Percentiles rank a stretch among this genome's conserved stretches.
Conservation (phyloP, 2,113 vertebrate species). For the Thinocorus orbignyianus region DNA sequence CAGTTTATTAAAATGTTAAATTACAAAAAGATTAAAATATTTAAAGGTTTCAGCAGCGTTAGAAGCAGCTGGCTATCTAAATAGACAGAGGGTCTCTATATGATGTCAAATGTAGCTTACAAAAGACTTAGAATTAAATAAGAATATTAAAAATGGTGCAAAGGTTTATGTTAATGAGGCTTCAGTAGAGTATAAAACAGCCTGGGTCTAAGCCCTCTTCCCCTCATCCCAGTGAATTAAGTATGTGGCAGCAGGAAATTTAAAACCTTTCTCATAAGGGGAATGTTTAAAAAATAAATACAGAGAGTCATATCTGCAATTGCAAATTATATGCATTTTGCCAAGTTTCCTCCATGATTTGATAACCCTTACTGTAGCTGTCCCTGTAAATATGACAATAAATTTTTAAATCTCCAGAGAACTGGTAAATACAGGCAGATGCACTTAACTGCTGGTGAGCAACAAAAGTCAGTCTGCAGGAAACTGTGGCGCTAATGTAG, state of each 20-base stretch:
- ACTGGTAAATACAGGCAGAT: constrained; percentile 79
- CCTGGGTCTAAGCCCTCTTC: not conserved
- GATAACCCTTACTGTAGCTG: constrained; percentile 67
- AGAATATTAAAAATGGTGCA: not conserved
- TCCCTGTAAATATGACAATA: constrained; percentile 80
- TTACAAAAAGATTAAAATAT: not conserved
- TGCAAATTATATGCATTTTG: constrained; percentile 67
- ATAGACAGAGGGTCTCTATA: not conserved
- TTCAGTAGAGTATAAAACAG: not conserved
- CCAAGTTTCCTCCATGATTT: constrained; percentile 69
- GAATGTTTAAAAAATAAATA: constrained; percentile 48
- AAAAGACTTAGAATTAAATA: not conserved
- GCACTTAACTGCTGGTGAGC: constrained; percentile 83
- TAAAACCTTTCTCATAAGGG: constrained; percentile 1
- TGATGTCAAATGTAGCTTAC: not conserved
- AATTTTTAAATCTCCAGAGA: constrained; percentile 81
- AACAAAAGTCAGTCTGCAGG: constrained; percentile 78
- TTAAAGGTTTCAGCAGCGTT: not conserved
- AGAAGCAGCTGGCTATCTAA: not conserved
- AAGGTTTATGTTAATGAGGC: not conserved
- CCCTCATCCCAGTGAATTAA: not conserved
- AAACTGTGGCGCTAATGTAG: constrained; percentile 82
- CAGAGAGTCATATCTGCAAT: not conserved
- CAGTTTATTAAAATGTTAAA: not conserved
- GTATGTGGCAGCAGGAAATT: not conserved